phyloP scores from a whole-genome alignment of 2,113 vertebrate species.

The Plecotus auritus region DNA sequence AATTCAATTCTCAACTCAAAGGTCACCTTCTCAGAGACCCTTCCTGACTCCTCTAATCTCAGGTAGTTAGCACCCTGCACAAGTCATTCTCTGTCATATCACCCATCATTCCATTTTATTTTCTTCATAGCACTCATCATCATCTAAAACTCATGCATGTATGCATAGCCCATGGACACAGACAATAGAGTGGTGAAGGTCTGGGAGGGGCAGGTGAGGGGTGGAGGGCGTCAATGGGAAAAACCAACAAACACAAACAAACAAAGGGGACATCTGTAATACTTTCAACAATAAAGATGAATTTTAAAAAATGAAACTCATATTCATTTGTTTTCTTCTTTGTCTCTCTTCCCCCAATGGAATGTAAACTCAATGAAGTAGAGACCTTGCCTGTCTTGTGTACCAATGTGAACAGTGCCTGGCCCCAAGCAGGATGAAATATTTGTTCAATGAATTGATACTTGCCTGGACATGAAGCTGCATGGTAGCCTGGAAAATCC shows the following conservation, averaged over 20 bases:
- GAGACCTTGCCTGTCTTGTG: not conserved
- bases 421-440: not conserved
- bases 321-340: not conserved
- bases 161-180: too few species aligned
- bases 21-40: not conserved
- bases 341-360: not conserved
- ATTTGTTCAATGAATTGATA: conserved; percentile 10
- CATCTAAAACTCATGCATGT: not conserved
- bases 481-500: not conserved
- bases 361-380: not conserved
- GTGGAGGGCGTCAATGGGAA: too few species aligned
- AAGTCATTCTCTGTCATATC: not conserved
- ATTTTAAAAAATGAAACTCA: not conserved
- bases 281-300: too few species aligned
- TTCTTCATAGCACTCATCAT: not conserved
- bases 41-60: not conserved
- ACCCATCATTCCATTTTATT: not conserved
- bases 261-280: too few species aligned
- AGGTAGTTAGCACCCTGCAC: not conserved
- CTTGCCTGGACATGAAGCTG: not conserved
- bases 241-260: too few species aligned
- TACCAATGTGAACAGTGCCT: not conserved
- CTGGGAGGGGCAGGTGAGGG: too few species aligned
- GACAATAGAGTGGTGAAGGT: too few species aligned
- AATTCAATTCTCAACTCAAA: conserved; percentile 20